A percentile compares a stretch with the other conserved stretches of the same genome.
phyloP scores from a whole-genome alignment of 2,888 invertebrate species.

The Cephus rjabovi region DNA sequence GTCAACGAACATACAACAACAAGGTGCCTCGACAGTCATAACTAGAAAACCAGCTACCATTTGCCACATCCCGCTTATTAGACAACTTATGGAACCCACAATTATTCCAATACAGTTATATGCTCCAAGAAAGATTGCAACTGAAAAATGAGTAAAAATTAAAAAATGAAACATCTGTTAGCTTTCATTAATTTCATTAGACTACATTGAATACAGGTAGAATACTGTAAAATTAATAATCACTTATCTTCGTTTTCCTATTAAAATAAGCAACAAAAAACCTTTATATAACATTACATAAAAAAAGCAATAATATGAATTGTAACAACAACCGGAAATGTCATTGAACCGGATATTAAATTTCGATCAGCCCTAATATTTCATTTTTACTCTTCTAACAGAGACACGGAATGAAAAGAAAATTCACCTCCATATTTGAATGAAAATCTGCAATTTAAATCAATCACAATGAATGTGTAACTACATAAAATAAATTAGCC shows the following conservation, averaged over 20 bases:
- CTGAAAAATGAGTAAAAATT: constrained; percentile 68
- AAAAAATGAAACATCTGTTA: constrained; percentile 35
- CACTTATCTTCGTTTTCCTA: neutral
- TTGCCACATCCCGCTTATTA: constrained; percentile 86
- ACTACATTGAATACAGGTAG: too few relatives aligned
- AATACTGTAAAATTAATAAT: neutral
- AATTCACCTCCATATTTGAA: neutral
- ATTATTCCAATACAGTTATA: constrained; percentile 80
- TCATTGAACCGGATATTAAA: neutral
- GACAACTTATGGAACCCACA: constrained; percentile 72
- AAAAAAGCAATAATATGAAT: neutral
- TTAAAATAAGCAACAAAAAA: neutral
- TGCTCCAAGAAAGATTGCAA: constrained; percentile 86
- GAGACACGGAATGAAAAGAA: neutral
- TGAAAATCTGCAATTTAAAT: neutral
- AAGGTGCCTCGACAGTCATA: constrained; percentile 93
- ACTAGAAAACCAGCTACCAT: constrained; percentile 91
- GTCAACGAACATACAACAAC: constrained; percentile 96
- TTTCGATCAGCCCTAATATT: neutral
- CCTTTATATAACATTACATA: neutral
- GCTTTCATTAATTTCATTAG: neutral
- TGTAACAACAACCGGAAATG: neutral
- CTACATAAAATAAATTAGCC: neutral
- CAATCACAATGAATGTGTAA: neutral
- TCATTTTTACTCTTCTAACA: neutral